A percentile compares a stretch with the other conserved stretches of the same genome.
Evolutionary conservation across 1,140 invertebrate species (phyloP).

Genomic region (Drosophila pandora): DNA sequence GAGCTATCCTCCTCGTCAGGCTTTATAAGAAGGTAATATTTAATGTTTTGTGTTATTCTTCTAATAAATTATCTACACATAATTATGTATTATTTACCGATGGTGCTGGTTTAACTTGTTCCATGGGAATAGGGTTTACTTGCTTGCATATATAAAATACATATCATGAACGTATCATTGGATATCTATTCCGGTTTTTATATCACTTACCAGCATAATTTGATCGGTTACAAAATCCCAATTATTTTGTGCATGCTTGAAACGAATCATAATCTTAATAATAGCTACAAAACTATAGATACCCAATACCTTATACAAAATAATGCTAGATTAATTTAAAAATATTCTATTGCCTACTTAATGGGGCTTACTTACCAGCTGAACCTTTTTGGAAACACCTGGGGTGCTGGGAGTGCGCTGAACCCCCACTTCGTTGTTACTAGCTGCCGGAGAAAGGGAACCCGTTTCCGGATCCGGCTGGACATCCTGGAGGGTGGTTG

Average conservation of each 20-base stretch:
- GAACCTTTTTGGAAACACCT: constrained; percentile 92
- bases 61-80: background rate
- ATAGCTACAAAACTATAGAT: background rate
- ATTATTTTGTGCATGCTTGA: constrained; percentile 77
- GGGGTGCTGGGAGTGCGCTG: constrained; percentile 88
- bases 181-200: background rate
- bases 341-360: background rate
- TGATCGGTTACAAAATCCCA: constrained; percentile 74
- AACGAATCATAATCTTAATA: constrained; percentile 11
- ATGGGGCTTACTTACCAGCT: constrained; percentile 88
- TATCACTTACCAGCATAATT: constrained; percentile 71
- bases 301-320: background rate
- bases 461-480: constrained; percentile 88
- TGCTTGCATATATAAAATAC: constrained; percentile 73
- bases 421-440: constrained; percentile 69
- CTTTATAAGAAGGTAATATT: constrained; percentile 32
- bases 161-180: constrained; percentile 5
- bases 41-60: background rate
- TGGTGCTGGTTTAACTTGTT: constrained; percentile 17
- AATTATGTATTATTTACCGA: constrained; percentile 15
- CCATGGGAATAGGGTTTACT: constrained; percentile 67
- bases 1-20: constrained; percentile 53
- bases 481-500: constrained; percentile 92
- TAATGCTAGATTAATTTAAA: background rate
- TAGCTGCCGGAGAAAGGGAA: constrained; percentile 58